Percentiles rank a stretch among this genome's conserved stretches.
Conservation (phyloP, 2,888 invertebrate species). For the Meghimatium bilineatum region DNA sequence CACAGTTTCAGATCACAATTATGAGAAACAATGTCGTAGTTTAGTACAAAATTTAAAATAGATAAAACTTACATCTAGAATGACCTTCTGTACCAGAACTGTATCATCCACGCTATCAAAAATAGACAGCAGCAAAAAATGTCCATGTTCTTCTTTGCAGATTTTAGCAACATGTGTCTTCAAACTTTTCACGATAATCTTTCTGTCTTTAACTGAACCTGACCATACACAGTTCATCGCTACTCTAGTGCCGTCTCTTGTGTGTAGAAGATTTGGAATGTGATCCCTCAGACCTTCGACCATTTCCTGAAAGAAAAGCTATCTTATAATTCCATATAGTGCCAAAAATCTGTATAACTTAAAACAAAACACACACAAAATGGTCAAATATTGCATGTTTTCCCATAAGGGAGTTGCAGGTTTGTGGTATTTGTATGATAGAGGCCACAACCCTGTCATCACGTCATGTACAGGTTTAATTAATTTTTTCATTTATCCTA, state of each 20-base stretch:
- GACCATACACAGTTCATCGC: constrained; percentile 92
- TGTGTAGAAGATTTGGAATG: constrained; percentile 84
- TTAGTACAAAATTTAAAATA: not conserved
- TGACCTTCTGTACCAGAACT: constrained; percentile 88
- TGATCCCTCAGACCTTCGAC: constrained; percentile 85
- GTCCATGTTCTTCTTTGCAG: constrained; percentile 91
- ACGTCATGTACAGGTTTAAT: no score
- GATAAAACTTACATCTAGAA: constrained; percentile 76
- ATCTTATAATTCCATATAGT: no score
- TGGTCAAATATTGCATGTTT: no score
- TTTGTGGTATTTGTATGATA: no score
- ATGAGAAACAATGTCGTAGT: not conserved
- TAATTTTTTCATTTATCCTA: no score
- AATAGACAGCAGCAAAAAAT: constrained; percentile 87
- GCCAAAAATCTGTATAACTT: no score
- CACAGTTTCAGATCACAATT: not conserved
- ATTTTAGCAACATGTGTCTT: constrained; percentile 89
- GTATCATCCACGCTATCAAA: constrained; percentile 94
- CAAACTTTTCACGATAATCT: constrained; percentile 88
- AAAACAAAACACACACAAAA: no score
- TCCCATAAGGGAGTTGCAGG: no score
- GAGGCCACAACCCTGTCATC: no score
- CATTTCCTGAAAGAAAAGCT: constrained; percentile 82
- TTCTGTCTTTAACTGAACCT: constrained; percentile 82
- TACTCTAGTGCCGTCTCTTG: constrained; percentile 88